Conservation (phyloP, 1,140 invertebrate genomes). For the Brachionus rotundiformis region DNA sequence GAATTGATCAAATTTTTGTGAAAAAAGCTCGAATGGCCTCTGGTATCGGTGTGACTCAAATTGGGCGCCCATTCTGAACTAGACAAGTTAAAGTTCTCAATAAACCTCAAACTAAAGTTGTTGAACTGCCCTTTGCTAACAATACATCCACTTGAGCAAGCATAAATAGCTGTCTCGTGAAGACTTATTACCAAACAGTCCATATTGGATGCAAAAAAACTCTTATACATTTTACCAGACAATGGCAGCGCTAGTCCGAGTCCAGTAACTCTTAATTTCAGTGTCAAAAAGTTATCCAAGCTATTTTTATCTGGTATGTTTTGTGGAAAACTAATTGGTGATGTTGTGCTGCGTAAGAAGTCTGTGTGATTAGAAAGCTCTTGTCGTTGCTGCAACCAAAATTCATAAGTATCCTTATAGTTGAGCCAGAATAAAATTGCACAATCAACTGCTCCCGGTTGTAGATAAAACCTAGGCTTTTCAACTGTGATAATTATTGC, state of each 20-base stretch:
- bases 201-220: not conserved
- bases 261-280: conserved; percentile 41
- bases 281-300: conserved; percentile 11
- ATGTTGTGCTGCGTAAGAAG: not conserved
- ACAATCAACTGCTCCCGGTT: conserved; percentile 86
- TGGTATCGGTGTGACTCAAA: conserved; percentile 62
- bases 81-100: conserved; percentile 91
- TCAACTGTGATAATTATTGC: conserved; percentile 87
- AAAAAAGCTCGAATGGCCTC: conserved; percentile 56
- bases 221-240: not conserved
- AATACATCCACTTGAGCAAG: conserved; percentile 77
- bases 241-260: conserved; percentile 42
- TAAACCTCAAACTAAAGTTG: conserved; percentile 86
- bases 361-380: conserved; percentile 3
- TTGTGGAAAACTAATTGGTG: not conserved
- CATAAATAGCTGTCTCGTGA: conserved; percentile 88
- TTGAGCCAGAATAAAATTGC: conserved; percentile 96
- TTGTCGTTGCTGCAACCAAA: conserved; percentile 89
- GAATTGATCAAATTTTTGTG: conserved; percentile 86
- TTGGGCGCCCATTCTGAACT: conserved; percentile 92
- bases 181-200: conserved; percentile 80
- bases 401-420: conserved; percentile 97
- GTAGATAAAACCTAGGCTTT: conserved; percentile 86
- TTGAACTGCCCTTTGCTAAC: conserved; percentile 78
- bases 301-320: not conserved